These are phyloP conservation scores for Samia ricini DNA, from an alignment of 1,140 invertebrate genomes.

Conservation along the genomic window DNA sequence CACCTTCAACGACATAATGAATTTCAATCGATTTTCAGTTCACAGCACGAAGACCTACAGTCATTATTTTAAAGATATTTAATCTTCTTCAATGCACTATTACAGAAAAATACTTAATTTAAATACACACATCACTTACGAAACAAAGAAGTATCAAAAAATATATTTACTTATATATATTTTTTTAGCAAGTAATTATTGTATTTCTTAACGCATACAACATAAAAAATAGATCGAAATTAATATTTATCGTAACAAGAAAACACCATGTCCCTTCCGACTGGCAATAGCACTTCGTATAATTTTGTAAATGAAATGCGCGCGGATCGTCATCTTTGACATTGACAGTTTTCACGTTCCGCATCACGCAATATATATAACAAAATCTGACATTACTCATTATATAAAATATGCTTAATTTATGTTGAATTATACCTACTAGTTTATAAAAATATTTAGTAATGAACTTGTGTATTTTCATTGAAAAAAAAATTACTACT, in stretches of 20 bases:
- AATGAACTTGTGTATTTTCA: too few relatives aligned
- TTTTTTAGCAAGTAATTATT: background rate
- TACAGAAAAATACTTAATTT: background rate
- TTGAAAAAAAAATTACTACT: too few relatives aligned
- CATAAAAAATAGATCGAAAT: background rate
- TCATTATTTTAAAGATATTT: slow-evolving; percentile 36
- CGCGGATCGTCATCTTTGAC: background rate
- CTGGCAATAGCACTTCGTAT: slow-evolving; percentile 1
- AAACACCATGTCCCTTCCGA: background rate
- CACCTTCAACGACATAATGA: slow-evolving; percentile 12
- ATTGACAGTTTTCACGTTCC: background rate
- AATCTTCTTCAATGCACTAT: slow-evolving; percentile 32
- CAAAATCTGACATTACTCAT: too few relatives aligned
- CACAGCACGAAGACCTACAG: slow-evolving; percentile 31
- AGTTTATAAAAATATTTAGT: too few relatives aligned
- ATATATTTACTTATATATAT: background rate
- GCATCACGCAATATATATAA: background rate
- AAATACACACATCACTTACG: background rate
- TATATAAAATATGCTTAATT: too few relatives aligned
- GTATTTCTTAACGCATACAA: background rate
- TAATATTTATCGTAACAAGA: background rate
- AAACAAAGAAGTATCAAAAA: background rate
- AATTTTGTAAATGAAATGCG: background rate
- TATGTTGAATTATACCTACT: too few relatives aligned
- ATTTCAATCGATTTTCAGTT: slow-evolving; percentile 24